Evolutionary conservation across 1,140 invertebrate species (phyloP), one percentile per base, ranked within the genome.

Genomic region (Bombus difficillimus): DNA sequence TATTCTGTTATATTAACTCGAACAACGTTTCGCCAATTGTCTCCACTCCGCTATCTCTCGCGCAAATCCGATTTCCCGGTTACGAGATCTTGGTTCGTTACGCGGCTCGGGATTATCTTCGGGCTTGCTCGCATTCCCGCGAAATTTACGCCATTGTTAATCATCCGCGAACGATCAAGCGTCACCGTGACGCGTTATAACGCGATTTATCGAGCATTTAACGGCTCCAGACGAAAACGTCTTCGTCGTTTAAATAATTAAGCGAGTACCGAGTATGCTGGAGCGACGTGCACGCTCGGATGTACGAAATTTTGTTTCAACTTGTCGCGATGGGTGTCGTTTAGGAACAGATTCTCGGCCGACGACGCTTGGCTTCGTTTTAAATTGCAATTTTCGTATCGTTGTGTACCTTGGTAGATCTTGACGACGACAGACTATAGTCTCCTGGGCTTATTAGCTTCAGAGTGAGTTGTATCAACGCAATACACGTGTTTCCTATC

Each of bases 231-330:
- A 73, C 59, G 71, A 57, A n/a, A 18, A 13, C 83, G 28, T 66
- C 71, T 81, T 68, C 59, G 39, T n/a, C 39, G 32, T 34, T 81
- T 75, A 81, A 85, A 85, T 85, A 74, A 85, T 86, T 73, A 68
- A 69, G 41, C 69, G 75, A 69, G 37, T 64, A 25, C 28, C 5
- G 79, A 13, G 76, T 12, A 86, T 88, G 2, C 18, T 22, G 18
- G 5, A 53, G 18, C 88, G 80, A 87, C 83, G 83, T 64, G 6
- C 53, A 34, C 25, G 37, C 12, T 39, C 9, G 4, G 59, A 87
- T 86, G 83, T 25, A 85, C 39, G 72, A 81, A 81, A 85, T 68
- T 88, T 88, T 66, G 64, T 59, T 28, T 78, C 43, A 69, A 77
- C 64, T 78, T 68, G 86, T 85, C 78, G 32, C 43, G 47, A 74